These are phyloP conservation scores for Plebejus argus DNA, from an alignment of 2,888 invertebrate genomes.

Conservation along the genomic window DNA sequence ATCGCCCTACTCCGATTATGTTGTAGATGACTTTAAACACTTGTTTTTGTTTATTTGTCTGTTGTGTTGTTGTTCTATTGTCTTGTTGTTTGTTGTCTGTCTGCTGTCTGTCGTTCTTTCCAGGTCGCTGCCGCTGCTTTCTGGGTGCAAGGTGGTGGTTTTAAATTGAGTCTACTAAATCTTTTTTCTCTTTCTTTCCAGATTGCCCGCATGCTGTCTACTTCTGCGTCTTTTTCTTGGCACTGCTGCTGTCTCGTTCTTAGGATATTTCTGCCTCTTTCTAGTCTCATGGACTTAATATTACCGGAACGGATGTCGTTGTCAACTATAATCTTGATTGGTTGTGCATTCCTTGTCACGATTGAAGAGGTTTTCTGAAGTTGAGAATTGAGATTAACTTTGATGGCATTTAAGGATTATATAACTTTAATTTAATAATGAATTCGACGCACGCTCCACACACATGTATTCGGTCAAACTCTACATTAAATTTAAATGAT, in stretches of 20 bases:
- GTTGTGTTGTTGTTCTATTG: background rate
- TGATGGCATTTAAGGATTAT: background rate
- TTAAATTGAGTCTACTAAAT: constrained; percentile 51
- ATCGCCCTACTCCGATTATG: background rate
- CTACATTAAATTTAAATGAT: background rate
- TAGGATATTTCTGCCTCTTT: background rate
- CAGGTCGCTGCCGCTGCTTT: constrained; percentile 60
- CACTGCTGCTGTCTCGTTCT: background rate
- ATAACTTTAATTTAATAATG: background rate
- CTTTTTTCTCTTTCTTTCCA: constrained; percentile 76
- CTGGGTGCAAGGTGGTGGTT: constrained; percentile 63
- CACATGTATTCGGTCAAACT: background rate
- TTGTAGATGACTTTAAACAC: background rate
- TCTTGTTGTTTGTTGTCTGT: constrained; percentile 51
- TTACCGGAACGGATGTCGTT: background rate
- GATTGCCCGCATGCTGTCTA: constrained; percentile 57
- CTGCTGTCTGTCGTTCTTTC: constrained; percentile 58
- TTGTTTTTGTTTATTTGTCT: background rate
- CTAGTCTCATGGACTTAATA: background rate
- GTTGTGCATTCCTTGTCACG: background rate
- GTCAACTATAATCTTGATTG: background rate
- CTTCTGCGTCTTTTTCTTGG: constrained; percentile 45
- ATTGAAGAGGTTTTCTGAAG: background rate
- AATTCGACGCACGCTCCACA: too few species aligned
- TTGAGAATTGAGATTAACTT: background rate